These are phyloP conservation scores for Drosophila guanche DNA, from an alignment of 1,140 invertebrate species.

Conservation along the genomic window DNA sequence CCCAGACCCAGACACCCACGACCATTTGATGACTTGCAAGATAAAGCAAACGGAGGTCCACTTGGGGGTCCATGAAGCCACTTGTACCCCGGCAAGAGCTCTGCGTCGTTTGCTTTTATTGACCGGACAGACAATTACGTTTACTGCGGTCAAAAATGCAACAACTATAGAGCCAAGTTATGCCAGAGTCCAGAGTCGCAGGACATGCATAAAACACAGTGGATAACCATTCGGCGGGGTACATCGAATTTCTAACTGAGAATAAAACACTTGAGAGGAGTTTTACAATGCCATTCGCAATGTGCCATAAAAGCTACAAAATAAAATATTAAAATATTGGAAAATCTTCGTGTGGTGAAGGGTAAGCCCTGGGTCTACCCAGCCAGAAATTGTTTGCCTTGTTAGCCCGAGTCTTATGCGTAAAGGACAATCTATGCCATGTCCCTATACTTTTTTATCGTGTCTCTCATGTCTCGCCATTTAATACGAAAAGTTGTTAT, in stretches of 20 bases:
- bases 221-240: too few relatives aligned
- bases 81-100: slow-evolving; percentile 42
- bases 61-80: slow-evolving; percentile 33
- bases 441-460: slow-evolving; percentile 14
- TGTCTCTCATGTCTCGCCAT: slow-evolving; percentile 68
- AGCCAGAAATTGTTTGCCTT: slow-evolving; percentile 25
- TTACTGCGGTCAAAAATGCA: slow-evolving; percentile 77
- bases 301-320: background rate
- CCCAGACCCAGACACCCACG: too few relatives aligned
- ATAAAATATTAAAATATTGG: background rate
- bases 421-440: slow-evolving; percentile 33
- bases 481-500: slow-evolving; percentile 82
- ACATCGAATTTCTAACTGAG: background rate
- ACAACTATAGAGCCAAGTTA: slow-evolving; percentile 43
- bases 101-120: slow-evolving; percentile 66
- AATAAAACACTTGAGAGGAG: background rate
- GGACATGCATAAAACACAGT: slow-evolving; percentile 1
- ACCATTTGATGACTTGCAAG: slow-evolving; percentile 38
- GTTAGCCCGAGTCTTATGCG: slow-evolving; percentile 68
- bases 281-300: background rate
- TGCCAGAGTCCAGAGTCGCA: background rate
- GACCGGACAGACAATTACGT: slow-evolving; percentile 76
- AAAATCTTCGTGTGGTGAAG: too few relatives aligned
- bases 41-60: slow-evolving; percentile 51
- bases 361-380: background rate